Evolutionary conservation across 2,797 vertebrate species (phyloP).

Genomic region (Falco rusticolus): DNA sequence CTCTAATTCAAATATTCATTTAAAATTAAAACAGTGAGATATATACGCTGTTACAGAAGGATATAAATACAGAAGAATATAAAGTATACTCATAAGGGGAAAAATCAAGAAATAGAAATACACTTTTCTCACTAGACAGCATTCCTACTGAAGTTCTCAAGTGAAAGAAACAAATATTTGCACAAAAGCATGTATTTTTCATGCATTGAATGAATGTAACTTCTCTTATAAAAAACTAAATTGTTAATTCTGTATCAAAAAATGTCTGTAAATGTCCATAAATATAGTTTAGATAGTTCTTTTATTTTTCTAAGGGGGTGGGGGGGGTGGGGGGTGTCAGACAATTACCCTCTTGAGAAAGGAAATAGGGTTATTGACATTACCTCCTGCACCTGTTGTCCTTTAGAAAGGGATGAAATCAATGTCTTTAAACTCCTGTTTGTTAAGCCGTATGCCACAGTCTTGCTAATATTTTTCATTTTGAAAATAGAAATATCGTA

Average conservation of each 20-base stretch:
- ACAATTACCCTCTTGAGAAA: not conserved
- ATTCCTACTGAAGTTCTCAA: not conserved
- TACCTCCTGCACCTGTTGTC: slow-evolving; percentile 64
- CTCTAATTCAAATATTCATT: not conserved
- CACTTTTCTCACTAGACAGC: not conserved
- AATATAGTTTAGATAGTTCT: not conserved
- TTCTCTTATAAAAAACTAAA: not conserved
- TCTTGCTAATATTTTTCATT: slow-evolving; percentile 37
- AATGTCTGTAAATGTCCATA: not conserved
- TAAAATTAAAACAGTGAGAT: not conserved
- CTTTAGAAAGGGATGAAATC: slow-evolving; percentile 50
- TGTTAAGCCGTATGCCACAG: not conserved
- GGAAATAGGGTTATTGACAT: not conserved
- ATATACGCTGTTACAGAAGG: not conserved
- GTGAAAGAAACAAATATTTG: not conserved
- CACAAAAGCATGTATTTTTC: not conserved
- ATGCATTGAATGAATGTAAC: not conserved
- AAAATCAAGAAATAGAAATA: not conserved
- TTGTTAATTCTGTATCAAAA: not conserved
- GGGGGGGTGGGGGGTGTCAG: not conserved
- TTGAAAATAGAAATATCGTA: slow-evolving; percentile 14
- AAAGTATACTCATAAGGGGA: not conserved
- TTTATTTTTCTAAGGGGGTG: not conserved
- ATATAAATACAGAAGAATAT: not conserved
- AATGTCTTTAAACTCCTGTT: not conserved